Base-by-base conservation (phyloP, 2,113 vertebrate genomes). In the Bos indicus region DNA sequence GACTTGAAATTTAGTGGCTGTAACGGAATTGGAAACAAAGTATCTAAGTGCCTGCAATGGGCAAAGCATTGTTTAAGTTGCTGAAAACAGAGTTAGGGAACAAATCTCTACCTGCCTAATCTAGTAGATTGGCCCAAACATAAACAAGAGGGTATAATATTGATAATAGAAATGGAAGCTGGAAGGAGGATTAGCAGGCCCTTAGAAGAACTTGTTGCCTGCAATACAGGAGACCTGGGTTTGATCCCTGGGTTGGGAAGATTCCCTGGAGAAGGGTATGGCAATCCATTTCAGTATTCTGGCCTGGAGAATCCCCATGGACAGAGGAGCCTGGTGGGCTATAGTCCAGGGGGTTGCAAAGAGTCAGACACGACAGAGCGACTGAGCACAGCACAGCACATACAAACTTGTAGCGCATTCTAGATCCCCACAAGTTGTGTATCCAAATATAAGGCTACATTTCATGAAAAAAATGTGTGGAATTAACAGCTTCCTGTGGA, bases 1-100 rank as follows among this genome's bases (percentile, higher is more conserved):
- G 43, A 46, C 10, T 85, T 97, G 78, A 84, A 86, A 94, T 43
- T 54, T 93, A 62, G 21, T 56, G 26, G 83, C 78, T 91, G 16
- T 78, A 84, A 81, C 46, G 59, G 46, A 25, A 62, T 26, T 51
- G 16, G 56, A 74, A 88, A 88, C 36, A 30, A 95, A 90, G 26
- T 89, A 28, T 40, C 5, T 67, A 54, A 43, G 9, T 36, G 26
- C 7, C 40, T 7, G 2, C 12, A 33, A 23, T 17, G 7, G 56
- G 5, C 5, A 46, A 88, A 56, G 51, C 46, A 57, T 83, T 51
- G 13, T 74, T 56, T 11, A 91, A 52, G 36, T 64, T 82, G 62
- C 33, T 11, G 19, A 52, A 94, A 62, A 62, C 14, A 90, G 25
- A 88, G 30, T 25, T 17, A 56, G 28, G 21, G 21, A 21, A 13